A percentile compares a stretch with the other conserved stretches of the same genome.
Evolutionary conservation across 2,113 vertebrate species (phyloP).

Genomic region (Gallinago media): DNA sequence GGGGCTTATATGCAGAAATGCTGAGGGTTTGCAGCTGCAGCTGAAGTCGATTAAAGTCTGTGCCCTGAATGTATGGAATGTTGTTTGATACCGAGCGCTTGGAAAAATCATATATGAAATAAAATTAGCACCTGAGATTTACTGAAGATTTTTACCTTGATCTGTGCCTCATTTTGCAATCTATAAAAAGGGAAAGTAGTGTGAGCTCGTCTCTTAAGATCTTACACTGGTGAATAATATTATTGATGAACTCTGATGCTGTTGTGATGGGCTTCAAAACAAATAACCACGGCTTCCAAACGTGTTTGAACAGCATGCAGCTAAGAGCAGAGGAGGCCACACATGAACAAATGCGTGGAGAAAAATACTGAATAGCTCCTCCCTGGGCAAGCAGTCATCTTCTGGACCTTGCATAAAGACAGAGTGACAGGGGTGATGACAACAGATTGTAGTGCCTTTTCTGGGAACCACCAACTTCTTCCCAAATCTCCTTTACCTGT

Average conservation of each 20-base stretch:
- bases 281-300: slow-evolving; percentile 30
- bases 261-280: slow-evolving; percentile 17
- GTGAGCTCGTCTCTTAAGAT: neutral
- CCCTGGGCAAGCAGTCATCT: neutral
- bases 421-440: neutral
- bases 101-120: neutral
- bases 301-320: neutral
- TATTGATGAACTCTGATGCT: slow-evolving; percentile 2
- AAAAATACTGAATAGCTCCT: slow-evolving; percentile 15
- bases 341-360: neutral
- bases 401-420: neutral
- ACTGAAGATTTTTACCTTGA: neutral
- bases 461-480: neutral
- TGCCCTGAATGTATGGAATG: slow-evolving; percentile 25
- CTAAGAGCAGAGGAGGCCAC: slow-evolving; percentile 31
- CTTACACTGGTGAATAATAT: neutral
- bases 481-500: neutral
- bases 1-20: slow-evolving; percentile 53
- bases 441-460: neutral
- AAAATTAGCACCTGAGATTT: slow-evolving; percentile 39
- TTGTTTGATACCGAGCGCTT: slow-evolving; percentile 13
- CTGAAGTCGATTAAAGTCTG: slow-evolving; percentile 58
- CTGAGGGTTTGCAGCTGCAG: slow-evolving; percentile 63
- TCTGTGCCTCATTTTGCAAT: neutral
- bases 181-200: neutral